These are phyloP conservation scores for Mylabris sibirica DNA, from an alignment of 2,888 invertebrate species.

Conservation along the genomic window DNA sequence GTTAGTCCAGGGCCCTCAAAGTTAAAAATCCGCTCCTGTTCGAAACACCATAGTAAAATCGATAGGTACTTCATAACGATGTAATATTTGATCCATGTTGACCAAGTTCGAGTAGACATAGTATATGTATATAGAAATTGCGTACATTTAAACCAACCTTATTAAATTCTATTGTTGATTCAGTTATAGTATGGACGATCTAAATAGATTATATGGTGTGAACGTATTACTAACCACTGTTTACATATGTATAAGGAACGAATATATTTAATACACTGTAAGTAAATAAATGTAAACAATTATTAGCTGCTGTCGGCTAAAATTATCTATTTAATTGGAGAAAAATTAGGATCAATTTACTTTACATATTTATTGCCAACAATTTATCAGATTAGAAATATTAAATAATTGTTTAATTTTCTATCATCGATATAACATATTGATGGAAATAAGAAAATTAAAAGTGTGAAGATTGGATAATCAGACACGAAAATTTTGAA, in stretches of 20 bases:
- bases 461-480: too few relatives aligned
- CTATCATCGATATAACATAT: slow-evolving; percentile 15
- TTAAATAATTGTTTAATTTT: slow-evolving; percentile 15
- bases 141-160: slow-evolving; percentile 14
- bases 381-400: slow-evolving; percentile 25
- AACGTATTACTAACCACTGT: slow-evolving; percentile 27
- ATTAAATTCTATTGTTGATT: slow-evolving; percentile 23
- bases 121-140: slow-evolving; percentile 20
- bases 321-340: slow-evolving; percentile 16
- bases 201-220: slow-evolving; percentile 31
- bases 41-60: too few relatives aligned
- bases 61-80: too few relatives aligned
- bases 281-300: slow-evolving; percentile 15
- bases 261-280: slow-evolving; percentile 16
- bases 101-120: neutral
- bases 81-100: neutral
- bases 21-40: too few relatives aligned
- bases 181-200: slow-evolving; percentile 25
- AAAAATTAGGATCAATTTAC: slow-evolving; percentile 23
- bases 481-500: too few relatives aligned
- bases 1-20: too few relatives aligned
- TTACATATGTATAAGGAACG: slow-evolving; percentile 20
- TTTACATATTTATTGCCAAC: slow-evolving; percentile 18
- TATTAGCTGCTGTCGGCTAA: slow-evolving; percentile 15
- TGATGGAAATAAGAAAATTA: slow-evolving; percentile 19